These are phyloP conservation scores for Graptemys geographica DNA, from an alignment of 2,797 vertebrate species.

Conservation along the genomic window DNA sequence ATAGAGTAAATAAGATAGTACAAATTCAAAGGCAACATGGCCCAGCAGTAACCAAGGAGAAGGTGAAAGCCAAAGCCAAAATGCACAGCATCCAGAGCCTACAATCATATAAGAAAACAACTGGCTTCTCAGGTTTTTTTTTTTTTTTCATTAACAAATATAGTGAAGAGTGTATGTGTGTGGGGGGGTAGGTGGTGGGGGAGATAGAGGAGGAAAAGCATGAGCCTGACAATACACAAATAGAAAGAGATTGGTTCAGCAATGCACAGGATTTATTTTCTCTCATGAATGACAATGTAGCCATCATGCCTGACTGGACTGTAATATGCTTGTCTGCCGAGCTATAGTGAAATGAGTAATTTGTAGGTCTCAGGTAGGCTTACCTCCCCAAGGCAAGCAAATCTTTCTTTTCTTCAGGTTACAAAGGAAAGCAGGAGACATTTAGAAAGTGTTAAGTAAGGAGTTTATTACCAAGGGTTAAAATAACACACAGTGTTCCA, in stretches of 20 bases:
- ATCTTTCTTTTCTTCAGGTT: neutral
- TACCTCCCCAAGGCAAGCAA: neutral
- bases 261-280: neutral
- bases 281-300: neutral
- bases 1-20: neutral
- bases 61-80: neutral
- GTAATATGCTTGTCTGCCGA: neutral
- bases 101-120: neutral
- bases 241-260: neutral
- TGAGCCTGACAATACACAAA: neutral
- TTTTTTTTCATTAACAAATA: neutral
- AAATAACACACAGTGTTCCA: neutral
- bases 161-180: neutral
- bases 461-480: neutral
- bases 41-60: neutral
- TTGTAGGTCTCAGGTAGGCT: neutral
- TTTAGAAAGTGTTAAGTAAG: neutral
- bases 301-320: neutral
- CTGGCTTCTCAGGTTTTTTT: neutral
- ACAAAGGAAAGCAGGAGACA: neutral
- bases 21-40: neutral
- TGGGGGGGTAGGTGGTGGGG: accelerated
- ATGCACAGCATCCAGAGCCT: neutral
- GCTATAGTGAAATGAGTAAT: neutral
- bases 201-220: neutral